phyloP scores from a whole-genome alignment of 2,888 invertebrate genomes.

The Sipha maydis region DNA sequence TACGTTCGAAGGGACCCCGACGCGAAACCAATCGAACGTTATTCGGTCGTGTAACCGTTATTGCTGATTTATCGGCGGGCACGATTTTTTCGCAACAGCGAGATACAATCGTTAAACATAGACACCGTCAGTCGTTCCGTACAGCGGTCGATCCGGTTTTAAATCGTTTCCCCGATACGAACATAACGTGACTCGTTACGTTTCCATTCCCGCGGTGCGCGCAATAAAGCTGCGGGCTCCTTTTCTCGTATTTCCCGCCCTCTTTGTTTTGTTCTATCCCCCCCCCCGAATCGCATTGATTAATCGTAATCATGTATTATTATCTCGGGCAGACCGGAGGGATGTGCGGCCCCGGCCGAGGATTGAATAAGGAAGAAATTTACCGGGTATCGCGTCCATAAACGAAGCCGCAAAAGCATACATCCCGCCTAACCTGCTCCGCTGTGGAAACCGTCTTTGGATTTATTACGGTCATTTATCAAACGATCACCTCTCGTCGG shows the following conservation, averaged over 20 bases:
- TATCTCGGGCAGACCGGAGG: slow-evolving; percentile 8
- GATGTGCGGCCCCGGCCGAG: neutral
- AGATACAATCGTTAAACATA: no score
- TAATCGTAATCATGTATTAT: slow-evolving; percentile 57
- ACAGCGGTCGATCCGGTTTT: neutral
- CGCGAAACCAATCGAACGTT: neutral
- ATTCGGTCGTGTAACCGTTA: neutral
- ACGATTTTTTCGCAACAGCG: neutral
- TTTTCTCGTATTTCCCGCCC: neutral
- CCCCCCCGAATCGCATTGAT: neutral
- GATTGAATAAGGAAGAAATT: slow-evolving; percentile 61
- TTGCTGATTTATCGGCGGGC: neutral
- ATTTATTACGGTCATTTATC: slow-evolving; percentile 56
- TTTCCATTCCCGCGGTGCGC: neutral
- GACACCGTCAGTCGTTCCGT: no score
- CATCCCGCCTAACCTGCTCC: neutral
- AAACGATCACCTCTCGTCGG: slow-evolving; percentile 57
- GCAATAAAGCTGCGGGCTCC: neutral
- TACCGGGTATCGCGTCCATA: slow-evolving; percentile 57
- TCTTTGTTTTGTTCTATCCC: neutral
- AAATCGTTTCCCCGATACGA: neutral
- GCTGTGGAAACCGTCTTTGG: slow-evolving; percentile 41
- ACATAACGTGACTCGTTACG: neutral
- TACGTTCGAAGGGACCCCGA: no score
- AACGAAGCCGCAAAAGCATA: slow-evolving; percentile 52